A percentile compares a stretch with the other conserved stretches of the same genome.
phyloP scores from a whole-genome alignment of 2,113 vertebrate genomes.

The Amphiprion ocellaris region DNA sequence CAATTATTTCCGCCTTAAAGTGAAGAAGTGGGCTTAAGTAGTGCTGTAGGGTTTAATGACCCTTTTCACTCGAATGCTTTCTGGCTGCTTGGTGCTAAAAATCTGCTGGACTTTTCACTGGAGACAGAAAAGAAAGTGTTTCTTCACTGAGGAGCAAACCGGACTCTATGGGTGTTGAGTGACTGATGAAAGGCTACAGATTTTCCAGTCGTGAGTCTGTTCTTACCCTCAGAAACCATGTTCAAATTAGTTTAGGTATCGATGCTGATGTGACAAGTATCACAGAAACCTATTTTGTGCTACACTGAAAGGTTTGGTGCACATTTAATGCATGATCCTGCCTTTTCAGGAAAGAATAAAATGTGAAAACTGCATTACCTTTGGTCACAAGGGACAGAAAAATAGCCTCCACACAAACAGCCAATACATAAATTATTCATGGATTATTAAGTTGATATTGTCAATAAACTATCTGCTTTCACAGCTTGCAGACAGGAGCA shows the following conservation, averaged over 20 bases:
- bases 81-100: background rate
- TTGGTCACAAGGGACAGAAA: background rate
- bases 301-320: background rate
- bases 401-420: background rate
- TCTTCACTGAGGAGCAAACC: background rate
- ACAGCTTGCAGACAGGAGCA: constrained; percentile 7
- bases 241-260: background rate
- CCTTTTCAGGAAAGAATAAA: background rate
- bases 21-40: constrained; percentile 9
- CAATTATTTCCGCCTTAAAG: constrained; percentile 28
- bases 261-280: background rate
- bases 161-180: background rate
- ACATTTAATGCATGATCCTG: background rate
- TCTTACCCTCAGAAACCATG: background rate
- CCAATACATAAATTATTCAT: background rate
- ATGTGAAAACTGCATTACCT: background rate
- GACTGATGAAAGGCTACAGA: background rate
- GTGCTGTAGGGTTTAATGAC: constrained; percentile 25
- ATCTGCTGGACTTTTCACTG: constrained; percentile 10
- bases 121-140: constrained; percentile 7
- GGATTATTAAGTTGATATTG: no score
- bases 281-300: background rate
- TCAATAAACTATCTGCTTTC: constrained; percentile 9
- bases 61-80: constrained; percentile 2
- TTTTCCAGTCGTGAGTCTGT: background rate